phyloP scores from a whole-genome alignment of 2,797 vertebrate species.

The Antrozous pallidus region DNA sequence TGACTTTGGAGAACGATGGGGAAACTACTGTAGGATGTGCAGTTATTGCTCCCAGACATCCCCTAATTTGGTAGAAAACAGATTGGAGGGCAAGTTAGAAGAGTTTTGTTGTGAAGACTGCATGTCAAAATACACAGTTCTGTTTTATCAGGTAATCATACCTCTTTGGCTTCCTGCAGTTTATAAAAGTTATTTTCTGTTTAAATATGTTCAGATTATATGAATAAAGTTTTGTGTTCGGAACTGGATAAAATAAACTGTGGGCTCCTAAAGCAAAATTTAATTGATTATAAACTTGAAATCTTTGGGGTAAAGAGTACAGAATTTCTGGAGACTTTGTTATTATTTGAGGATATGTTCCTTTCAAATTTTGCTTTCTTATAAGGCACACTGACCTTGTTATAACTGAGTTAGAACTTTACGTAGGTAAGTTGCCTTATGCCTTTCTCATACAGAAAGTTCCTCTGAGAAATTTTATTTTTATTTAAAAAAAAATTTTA shows the following conservation, averaged over 20 bases:
- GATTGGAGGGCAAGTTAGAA: conserved; percentile 89
- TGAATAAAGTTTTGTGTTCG: conserved; percentile 47
- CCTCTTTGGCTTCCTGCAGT: conserved; percentile 13
- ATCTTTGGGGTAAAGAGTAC: background rate
- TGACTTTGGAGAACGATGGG: conserved; percentile 93
- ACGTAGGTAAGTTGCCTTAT: background rate
- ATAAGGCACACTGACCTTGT: conserved; percentile 28
- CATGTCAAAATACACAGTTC: conserved; percentile 91
- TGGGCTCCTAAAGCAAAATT: background rate
- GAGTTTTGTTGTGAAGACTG: conserved; percentile 96
- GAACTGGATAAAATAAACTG: conserved; percentile 26
- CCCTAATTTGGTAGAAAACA: conserved; percentile 88
- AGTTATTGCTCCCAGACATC: conserved; percentile 91
- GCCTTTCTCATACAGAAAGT: conserved; percentile 30
- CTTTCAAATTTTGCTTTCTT: conserved; percentile 38
- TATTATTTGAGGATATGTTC: background rate
- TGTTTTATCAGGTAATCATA: conserved; percentile 91
- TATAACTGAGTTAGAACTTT: conserved; percentile 46
- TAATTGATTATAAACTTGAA: background rate
- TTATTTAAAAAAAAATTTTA: no score
- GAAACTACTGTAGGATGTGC: conserved; percentile 92
- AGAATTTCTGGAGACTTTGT: conserved; percentile 35
- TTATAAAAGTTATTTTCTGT: conserved; percentile 4
- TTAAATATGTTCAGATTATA: conserved; percentile 24
- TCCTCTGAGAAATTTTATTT: conserved; percentile 44